Base-by-base conservation (phyloP, 2,888 invertebrate species). In the Nineta flava region DNA sequence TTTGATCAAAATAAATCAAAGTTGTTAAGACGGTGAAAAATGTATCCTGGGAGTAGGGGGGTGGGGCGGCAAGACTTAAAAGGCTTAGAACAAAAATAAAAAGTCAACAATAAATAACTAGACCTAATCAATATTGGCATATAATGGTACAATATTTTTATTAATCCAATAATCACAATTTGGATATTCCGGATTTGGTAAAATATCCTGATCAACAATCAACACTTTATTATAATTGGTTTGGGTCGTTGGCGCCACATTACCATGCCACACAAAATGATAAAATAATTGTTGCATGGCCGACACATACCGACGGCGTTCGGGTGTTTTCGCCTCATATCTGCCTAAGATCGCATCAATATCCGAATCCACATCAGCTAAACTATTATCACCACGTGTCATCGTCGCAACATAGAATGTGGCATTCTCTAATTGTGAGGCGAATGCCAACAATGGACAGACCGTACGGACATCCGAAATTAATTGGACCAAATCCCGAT, bases 281-380 rank as follows among this genome's bases (percentile, higher is more conserved):
- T 87, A 87, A 65, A 91, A 91, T 31, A 87, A 66, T 54, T 82
- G 79, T 60, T 87, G 87, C 73, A 90, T 83, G 10, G 87, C 81
- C 1, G 81, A 76, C 56, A 84, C 77, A 61, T 79, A 88, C 15
- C 83, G 73, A 41, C 81, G 75, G 61, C 87, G 85, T 57, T 83
- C 81, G 0, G 81, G 77, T 38, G 79, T 79, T 57, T 77, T 77
- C 0, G 83, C 79, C 52, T 81, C 79, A 57, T 83, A 86, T 12
- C 79, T 75, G 1, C 84, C 87, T 44, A 91, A 72, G 56, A 91
- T 88, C 1, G 87, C 87, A 48, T 78, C 76, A 1, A 84, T 74
- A 61, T 91, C 91, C 1, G 82, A 74, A 60, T 82, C 79, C 0
- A 71, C 71, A 58, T 77, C 76, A 1, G 74, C 71, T 47, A 76